Evolutionary conservation across 1,140 invertebrate species (phyloP), one percentile per base, ranked within the genome.

Genomic region (Amphibalanus amphitrite): DNA sequence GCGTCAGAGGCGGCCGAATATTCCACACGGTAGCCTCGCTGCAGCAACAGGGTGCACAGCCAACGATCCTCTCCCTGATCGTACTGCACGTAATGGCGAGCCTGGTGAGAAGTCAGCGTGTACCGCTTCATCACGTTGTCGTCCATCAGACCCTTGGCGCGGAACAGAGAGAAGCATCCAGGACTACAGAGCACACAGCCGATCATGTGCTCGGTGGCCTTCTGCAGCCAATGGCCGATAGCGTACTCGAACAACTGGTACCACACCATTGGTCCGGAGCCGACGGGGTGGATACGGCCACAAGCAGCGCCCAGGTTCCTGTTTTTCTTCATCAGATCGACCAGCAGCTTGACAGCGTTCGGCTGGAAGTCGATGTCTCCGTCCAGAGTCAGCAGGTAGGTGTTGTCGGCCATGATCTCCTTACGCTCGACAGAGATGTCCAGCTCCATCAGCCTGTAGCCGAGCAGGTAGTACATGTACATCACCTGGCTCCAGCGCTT

Each of bases 151-250:
- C 95, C 92, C 80, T 94, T 93, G 69, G 92, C 96, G 79, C 96
- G 86, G 82, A 98, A 98, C 0, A 99, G 85, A 0, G 94, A 97
- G 82, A 99, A 99, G 82, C 97, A 99, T 73, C 97, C 97, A 40
- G 97, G 97, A 83, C 92, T 95, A 88, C 95, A 97, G 75, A 97
- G 89, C 77, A 97, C 95, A 81, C 94, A 97, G 15, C 83, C 94
- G 78, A 97, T 96, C 88, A 99, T 97, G 78, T 99, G 96, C 82
- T 98, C 96, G 0, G 96, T 97, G 26, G 96, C 94, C 80, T 99
- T 99, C 84, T 99, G 96, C 74, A 99, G 89, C 96, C 96, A 98
- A 90, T 99, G 96, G 77, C 95, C 95, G 81, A 99, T 96, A 69
- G 96, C 95, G 78, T 98, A 98, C 81, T 98, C 96, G 82, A 98